Conservation (phyloP, 2,888 invertebrate species). For the Tribolium freemani region DNA sequence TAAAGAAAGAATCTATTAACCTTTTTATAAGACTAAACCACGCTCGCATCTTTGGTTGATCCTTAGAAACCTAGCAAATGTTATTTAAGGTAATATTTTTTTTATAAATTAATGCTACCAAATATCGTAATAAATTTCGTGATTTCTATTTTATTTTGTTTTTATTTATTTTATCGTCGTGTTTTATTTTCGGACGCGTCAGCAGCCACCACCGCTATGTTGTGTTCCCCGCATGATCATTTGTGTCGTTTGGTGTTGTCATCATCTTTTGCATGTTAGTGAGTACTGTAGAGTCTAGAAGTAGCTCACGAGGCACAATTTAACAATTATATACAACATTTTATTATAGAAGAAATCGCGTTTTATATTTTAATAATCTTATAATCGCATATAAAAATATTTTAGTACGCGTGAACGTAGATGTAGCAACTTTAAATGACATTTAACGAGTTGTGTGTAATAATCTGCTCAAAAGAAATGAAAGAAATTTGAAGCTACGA, state of each 20-base stretch:
- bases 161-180: constrained; percentile 58
- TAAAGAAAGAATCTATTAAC: constrained; percentile 43
- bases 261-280: constrained; percentile 63
- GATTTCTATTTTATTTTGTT: constrained; percentile 67
- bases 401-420: constrained; percentile 66
- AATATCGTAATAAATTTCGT: constrained; percentile 70
- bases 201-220: constrained; percentile 57
- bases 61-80: constrained; percentile 63
- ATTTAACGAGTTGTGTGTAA: constrained; percentile 54
- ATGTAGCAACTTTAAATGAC: constrained; percentile 62
- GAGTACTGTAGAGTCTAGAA: constrained; percentile 65
- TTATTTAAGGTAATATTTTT: constrained; percentile 65
- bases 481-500: constrained; percentile 47
- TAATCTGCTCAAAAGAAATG: constrained; percentile 54
- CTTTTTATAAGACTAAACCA: constrained; percentile 62
- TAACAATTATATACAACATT: constrained; percentile 36
- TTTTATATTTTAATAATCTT: constrained; percentile 66
- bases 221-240: constrained; percentile 62
- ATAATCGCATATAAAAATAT: constrained; percentile 64
- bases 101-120: constrained; percentile 69
- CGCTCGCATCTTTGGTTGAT: constrained; percentile 56
- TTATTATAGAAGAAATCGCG: constrained; percentile 61
- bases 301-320: constrained; percentile 66
- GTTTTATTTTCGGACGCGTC: constrained; percentile 38
- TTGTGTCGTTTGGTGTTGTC: constrained; percentile 60